Percentiles rank a stretch among this genome's conserved stretches.
Evolutionary conservation across 2,113 vertebrate genomes (phyloP).

Genomic region (Nannobrachium achirus): DNA sequence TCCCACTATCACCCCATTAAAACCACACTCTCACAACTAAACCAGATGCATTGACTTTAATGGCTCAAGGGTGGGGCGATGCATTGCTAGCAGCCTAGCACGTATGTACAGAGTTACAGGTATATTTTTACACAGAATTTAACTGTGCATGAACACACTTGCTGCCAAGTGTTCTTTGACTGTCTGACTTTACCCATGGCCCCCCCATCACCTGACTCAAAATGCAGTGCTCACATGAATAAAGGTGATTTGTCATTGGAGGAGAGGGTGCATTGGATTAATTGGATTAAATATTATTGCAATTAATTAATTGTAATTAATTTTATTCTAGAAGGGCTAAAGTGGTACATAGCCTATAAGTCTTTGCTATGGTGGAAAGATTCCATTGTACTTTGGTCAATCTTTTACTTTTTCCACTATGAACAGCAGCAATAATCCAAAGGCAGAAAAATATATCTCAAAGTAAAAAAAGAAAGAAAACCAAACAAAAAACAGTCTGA

Average conservation of each 20-base stretch:
- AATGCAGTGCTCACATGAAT: constrained; percentile 45
- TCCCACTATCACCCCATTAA: constrained; percentile 3
- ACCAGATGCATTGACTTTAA: not conserved
- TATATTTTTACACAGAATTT: not conserved
- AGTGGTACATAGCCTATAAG: constrained; percentile 1
- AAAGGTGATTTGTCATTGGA: constrained; percentile 31
- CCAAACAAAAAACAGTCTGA: constrained; percentile 4
- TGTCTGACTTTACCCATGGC: constrained; percentile 27
- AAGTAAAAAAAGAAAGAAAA: not conserved
- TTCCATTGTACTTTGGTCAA: constrained; percentile 23
- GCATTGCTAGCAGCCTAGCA: not conserved
- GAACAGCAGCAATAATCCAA: constrained; percentile 17
- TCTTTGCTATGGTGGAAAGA: constrained; percentile 35
- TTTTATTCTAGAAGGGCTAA: constrained; percentile 29
- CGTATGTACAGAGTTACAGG: too few species aligned
- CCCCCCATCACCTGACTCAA: constrained; percentile 45
- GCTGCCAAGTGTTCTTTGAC: constrained; percentile 42
- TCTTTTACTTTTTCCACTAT: constrained; percentile 29
- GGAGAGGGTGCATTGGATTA: too few species aligned
- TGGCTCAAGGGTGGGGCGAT: not conserved
- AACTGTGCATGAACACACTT: constrained; percentile 16
- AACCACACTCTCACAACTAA: constrained; percentile 4
- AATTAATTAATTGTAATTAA: too few species aligned
- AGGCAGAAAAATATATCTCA: constrained; percentile 47
- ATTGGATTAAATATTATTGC: too few species aligned